Evolutionary conservation across 1,140 invertebrate genomes (phyloP).

Genomic region (Macrostomum lignano): DNA sequence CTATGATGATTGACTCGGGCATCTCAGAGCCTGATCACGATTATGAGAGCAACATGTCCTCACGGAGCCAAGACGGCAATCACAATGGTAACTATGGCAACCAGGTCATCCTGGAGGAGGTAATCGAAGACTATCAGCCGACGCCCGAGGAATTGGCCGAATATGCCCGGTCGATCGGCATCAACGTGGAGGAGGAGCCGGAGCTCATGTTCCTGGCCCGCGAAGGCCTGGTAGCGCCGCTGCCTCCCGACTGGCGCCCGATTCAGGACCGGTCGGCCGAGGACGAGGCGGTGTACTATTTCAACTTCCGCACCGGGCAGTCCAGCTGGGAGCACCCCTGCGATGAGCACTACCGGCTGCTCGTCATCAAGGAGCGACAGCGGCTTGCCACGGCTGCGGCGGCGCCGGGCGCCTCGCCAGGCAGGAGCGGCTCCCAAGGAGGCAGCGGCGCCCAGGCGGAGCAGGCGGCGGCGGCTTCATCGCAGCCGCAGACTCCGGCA

Average conservation of each 20-base stretch:
- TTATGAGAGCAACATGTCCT: too few species aligned
- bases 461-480: too few species aligned
- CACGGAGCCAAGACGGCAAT: too few species aligned
- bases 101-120: conserved; percentile 26
- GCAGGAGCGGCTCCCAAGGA: too few species aligned
- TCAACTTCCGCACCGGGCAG: conserved; percentile 44
- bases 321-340: conserved; percentile 71
- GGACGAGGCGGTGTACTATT: conserved; percentile 46
- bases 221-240: conserved; percentile 55
- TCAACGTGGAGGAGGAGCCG: conserved; percentile 48
- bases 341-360: conserved; percentile 41
- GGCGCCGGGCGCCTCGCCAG: too few species aligned
- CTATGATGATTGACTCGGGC: too few species aligned
- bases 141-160: conserved; percentile 42
- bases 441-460: too few species aligned
- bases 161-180: conserved; percentile 55
- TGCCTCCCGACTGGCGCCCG: conserved; percentile 58
- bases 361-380: conserved; percentile 19
- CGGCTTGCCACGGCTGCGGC: too few species aligned
- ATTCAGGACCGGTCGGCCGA: conserved; percentile 50
- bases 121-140: conserved; percentile 25
- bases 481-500: too few species aligned
- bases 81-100: too few species aligned
- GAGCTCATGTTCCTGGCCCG: conserved; percentile 49
- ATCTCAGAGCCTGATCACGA: too few species aligned